Base-by-base conservation (phyloP, 2,797 vertebrate genomes). In the Coccyzus lansbergi region DNA sequence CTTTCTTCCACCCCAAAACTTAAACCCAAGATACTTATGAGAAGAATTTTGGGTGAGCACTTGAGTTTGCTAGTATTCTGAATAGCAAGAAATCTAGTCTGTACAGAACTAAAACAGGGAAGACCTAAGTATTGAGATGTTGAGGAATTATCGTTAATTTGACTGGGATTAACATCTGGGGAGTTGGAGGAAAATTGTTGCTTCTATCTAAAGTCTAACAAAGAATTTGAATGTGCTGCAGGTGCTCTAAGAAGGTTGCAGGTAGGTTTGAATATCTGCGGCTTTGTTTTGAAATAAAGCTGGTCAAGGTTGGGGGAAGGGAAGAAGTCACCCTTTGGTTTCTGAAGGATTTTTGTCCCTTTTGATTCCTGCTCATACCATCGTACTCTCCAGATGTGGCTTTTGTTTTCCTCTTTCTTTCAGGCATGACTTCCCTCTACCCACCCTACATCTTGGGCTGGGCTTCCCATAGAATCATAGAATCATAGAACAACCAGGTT, bases 361-460 rank as follows among this genome's bases (percentile, higher is more conserved):
- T 88, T 86, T 85, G 84, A 46, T 56, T 84, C 60, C 36, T 56
- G 10, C 33, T 84, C 53, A 36, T 85, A 33, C 76, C 72, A 46
- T 87, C 0, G 0, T 87, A 34, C 71, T 87, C 59, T 91, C 76
- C 84, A 90, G 93, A 67, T 93, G 60, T 51, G 72, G 63, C 53
- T 74, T 84, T 95, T 87, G 69, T 82, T 92, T 58, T 59, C 72
- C 82, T 93, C 72, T 77, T 94, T 87, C 42, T 79, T 93, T 80
- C 63, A 76, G 76, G 63, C 83, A 63, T 94, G 91, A 64, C 79
- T 93, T 88, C 58, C 42, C 79, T 88, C 62, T 93, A 55, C 84
- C 86, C 79, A 83, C 72, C 90, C 84, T 91, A n/a, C 84, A 81
- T 87, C 62, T 92, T 93, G 69, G 94, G 84, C 81, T 90, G 64